These are phyloP conservation scores for Chaenogobius annularis DNA, from an alignment of 2,113 vertebrate genomes.

Conservation along the genomic window DNA sequence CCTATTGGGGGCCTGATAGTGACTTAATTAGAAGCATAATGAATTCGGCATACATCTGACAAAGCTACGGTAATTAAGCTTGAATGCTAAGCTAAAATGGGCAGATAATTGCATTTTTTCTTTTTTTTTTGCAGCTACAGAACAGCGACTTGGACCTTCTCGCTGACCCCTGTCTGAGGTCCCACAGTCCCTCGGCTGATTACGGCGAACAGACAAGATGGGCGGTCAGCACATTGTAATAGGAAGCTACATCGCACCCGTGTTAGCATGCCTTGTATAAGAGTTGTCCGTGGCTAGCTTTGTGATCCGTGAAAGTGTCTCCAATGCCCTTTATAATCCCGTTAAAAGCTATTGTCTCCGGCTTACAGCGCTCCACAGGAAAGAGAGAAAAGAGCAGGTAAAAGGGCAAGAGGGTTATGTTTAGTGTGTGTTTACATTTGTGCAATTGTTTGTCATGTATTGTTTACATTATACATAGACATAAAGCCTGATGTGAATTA, in stretches of 20 bases:
- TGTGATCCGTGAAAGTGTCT: slow-evolving; percentile 57
- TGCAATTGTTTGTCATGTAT: background rate
- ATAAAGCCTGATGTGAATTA: background rate
- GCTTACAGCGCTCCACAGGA: slow-evolving; percentile 42
- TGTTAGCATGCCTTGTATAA: slow-evolving; percentile 36
- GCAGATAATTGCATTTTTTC: slow-evolving; percentile 70
- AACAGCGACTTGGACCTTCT: slow-evolving; percentile 54
- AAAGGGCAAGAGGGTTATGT: slow-evolving; percentile 28
- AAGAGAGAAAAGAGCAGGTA: slow-evolving; percentile 31
- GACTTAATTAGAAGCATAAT: slow-evolving; percentile 82
- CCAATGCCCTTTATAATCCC: slow-evolving; percentile 71
- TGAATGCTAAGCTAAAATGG: slow-evolving; percentile 51
- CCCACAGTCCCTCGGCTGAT: slow-evolving; percentile 39
- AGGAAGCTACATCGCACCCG: slow-evolving; percentile 30
- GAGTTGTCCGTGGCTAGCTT: slow-evolving; percentile 41
- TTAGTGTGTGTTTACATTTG: background rate
- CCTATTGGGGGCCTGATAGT: slow-evolving; percentile 66
- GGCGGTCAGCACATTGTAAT: slow-evolving; percentile 30
- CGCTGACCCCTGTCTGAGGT: slow-evolving; percentile 33
- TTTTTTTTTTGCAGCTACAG: slow-evolving; percentile 41
- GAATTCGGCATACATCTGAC: slow-evolving; percentile 76
- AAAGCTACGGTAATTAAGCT: slow-evolving; percentile 79
- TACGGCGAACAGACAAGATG: slow-evolving; percentile 27
- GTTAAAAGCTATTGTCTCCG: slow-evolving; percentile 67
- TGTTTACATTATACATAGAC: background rate